Base-by-base conservation (phyloP, 2,888 invertebrate species). In the Scelioninae gen. 1 region DNA sequence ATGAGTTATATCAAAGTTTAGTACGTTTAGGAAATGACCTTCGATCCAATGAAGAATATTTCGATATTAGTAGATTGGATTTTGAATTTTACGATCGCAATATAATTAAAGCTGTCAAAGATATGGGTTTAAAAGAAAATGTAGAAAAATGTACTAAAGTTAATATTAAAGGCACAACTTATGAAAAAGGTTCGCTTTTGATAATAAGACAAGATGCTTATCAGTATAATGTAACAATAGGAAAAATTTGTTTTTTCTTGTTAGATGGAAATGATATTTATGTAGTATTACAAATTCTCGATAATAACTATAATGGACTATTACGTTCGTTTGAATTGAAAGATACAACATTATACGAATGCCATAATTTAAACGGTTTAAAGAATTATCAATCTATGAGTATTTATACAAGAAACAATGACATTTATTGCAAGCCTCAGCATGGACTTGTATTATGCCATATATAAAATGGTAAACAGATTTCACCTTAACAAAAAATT, bases 1-100 rank as follows among this genome's bases (percentile, higher is more conserved):
- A 82, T 31, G 82, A 82, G 13, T 40, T 82, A 5, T 71, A 49
- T 23, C 86, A 77, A 76, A 77, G 81, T 58, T 76, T 55, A 16
- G 8, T 71, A 31, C 38, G 60, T 29, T 13, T 76, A 11, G 76
- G 53, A 15, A n/a, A 11, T 49, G 32, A 58, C 13, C 11, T 34
- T n/a, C 31, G 16, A n/a, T 10, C 47, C 34, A 58, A 83, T 16
- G 15, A 31, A 32, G 66, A 84, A 53, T 23, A 34, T 11, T 5
- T n/a, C 32, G 51, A 58, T 40, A 6, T 49, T 43, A 55, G 16
- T 34, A 6, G 65, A 47, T 82, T 83, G 38, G 29, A 75, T 34
- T 3, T 58, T 10, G 15, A 49, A 13, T 9, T 75, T 1, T 82
- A 72, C 34, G 58, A 69, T 51, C 13, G 45, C 40, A 34, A 62